Conservation (phyloP, 2,888 invertebrate species). For the Hecatera dysodea region DNA sequence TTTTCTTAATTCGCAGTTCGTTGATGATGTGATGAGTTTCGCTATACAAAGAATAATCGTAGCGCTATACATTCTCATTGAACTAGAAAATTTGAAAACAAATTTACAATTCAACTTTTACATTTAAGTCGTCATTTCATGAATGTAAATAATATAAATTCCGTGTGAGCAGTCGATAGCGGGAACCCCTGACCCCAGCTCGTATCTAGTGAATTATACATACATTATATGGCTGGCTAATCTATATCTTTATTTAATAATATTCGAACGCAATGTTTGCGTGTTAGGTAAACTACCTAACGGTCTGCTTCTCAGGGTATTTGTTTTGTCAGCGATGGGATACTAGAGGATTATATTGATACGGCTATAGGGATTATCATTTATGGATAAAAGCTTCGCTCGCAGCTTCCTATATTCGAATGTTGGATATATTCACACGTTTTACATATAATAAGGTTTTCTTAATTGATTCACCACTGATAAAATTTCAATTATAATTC, state of each 20-base stretch:
- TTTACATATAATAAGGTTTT: background rate
- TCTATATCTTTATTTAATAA: constrained; percentile 46
- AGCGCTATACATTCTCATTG: constrained; percentile 32
- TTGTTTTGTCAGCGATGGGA: constrained; percentile 33
- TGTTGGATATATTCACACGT: constrained; percentile 6
- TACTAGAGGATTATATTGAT: constrained; percentile 43
- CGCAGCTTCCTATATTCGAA: background rate
- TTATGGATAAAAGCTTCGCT: constrained; percentile 14
- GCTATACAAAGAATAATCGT: constrained; percentile 21
- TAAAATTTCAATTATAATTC: constrained; percentile 1
- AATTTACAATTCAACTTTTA: constrained; percentile 31
- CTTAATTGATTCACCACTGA: background rate
- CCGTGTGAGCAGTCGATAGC: constrained; percentile 37
- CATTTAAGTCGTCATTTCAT: constrained; percentile 39
- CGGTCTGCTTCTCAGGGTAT: constrained; percentile 45
- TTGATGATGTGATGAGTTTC: constrained; percentile 25
- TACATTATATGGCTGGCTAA: constrained; percentile 40
- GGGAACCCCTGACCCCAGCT: constrained; percentile 45
- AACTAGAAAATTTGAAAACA: constrained; percentile 7
- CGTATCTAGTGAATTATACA: constrained; percentile 56
- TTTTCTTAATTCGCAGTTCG: background rate
- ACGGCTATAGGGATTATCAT: constrained; percentile 10
- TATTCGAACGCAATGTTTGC: constrained; percentile 38
- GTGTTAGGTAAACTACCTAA: constrained; percentile 37
- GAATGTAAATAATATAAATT: constrained; percentile 38